Evolutionary conservation across 2,888 invertebrate genomes (phyloP).

Genomic region (Notocelia uddmanniana): DNA sequence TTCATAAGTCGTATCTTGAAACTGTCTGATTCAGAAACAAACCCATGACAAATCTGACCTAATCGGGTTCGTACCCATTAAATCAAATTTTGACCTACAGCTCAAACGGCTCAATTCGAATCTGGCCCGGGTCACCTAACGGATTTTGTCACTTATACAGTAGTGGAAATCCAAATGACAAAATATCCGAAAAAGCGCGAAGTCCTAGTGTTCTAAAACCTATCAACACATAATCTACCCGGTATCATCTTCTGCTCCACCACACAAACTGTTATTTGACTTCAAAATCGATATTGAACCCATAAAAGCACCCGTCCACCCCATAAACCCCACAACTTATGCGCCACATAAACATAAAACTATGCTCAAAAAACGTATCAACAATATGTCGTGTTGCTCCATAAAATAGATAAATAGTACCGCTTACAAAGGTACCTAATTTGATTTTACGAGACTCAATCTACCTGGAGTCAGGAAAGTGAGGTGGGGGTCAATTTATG

Average conservation of each 20-base stretch:
- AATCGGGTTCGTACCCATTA: too few species aligned
- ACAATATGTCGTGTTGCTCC: conserved; percentile 58
- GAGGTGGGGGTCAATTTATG: conserved; percentile 73
- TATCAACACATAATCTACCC: conserved; percentile 25
- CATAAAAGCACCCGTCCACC: conserved; percentile 49
- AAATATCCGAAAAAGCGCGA: neutral
- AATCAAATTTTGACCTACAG: too few species aligned
- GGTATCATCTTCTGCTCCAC: conserved; percentile 24
- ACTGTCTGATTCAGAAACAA: too few species aligned
- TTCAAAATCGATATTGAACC: conserved; percentile 30
- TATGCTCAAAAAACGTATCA: conserved; percentile 57
- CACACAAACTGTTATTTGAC: conserved; percentile 35
- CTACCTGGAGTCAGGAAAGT: conserved; percentile 70
- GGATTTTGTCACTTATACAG: too few species aligned
- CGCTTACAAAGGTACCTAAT: conserved; percentile 67
- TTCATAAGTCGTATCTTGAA: too few species aligned
- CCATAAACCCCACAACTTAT: conserved; percentile 50
- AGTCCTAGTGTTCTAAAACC: neutral
- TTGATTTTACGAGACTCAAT: conserved; percentile 68
- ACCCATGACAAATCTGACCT: too few species aligned
- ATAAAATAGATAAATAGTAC: conserved; percentile 67
- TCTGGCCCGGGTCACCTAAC: too few species aligned
- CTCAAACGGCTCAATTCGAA: too few species aligned
- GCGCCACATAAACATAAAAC: conserved; percentile 50
- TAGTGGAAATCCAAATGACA: neutral